Conservation (phyloP, 2,113 vertebrate genomes). For the Chascanopsetta lugubris region DNA sequence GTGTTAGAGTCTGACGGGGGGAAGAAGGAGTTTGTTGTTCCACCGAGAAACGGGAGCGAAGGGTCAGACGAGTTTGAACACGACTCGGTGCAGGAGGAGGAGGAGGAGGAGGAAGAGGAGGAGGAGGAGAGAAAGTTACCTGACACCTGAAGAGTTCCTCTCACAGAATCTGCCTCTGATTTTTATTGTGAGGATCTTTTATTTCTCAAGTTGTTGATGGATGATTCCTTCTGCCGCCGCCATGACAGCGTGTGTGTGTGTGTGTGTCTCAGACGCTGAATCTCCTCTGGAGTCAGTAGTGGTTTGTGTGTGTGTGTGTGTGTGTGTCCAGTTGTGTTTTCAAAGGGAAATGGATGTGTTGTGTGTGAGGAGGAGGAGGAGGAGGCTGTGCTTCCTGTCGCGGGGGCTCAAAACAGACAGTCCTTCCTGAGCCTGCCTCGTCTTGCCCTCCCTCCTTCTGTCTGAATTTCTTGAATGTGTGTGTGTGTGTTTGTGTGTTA, state of each 20-base stretch:
- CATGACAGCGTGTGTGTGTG: background rate
- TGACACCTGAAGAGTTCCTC: conserved; percentile 9
- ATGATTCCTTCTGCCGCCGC: background rate
- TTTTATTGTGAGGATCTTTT: background rate
- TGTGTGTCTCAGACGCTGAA: background rate
- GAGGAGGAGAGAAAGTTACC: conserved; percentile 49
- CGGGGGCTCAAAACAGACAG: conserved; percentile 27
- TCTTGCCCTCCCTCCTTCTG: conserved; percentile 28
- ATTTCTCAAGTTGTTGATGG: too few species aligned
- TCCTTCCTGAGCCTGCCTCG: conserved; percentile 48
- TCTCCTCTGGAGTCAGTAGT: too few species aligned
- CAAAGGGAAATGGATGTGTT: conserved; percentile 58
- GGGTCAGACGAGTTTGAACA: conserved; percentile 41
- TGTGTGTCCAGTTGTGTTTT: conserved; percentile 29
- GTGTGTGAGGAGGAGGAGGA: conserved; percentile 20
- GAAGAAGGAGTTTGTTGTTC: conserved; percentile 33
- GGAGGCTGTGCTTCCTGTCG: conserved; percentile 52
- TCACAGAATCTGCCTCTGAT: background rate
- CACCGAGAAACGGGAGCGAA: conserved; percentile 14
- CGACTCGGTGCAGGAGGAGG: background rate
- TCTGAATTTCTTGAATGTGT: too few species aligned
- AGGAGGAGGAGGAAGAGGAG: conserved; percentile 1
- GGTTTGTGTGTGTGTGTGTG: background rate
- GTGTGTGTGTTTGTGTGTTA: conserved; percentile 41
- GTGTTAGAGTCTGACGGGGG: background rate